These are phyloP conservation scores for Antrozous pallidus DNA, from an alignment of 2,797 vertebrate species.

Conservation along the genomic window DNA sequence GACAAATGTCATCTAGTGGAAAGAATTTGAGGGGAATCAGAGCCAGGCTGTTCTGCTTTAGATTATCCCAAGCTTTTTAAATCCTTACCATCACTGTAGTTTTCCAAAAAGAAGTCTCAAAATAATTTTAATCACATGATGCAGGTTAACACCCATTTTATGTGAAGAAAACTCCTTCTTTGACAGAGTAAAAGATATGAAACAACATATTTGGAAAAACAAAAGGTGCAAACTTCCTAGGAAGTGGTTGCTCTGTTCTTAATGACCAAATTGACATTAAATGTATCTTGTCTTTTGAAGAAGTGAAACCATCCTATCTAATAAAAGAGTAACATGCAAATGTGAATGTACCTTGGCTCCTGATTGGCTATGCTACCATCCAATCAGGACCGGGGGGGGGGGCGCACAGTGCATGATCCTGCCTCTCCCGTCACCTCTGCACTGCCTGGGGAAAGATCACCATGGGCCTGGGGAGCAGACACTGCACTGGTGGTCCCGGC, in stretches of 20 bases:
- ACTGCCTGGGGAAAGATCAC: no score
- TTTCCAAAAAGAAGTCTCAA: neutral
- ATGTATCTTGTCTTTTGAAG: neutral
- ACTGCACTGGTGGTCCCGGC: no score
- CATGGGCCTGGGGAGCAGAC: no score
- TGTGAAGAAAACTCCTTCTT: neutral
- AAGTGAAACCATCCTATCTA: neutral
- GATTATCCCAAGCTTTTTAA: neutral
- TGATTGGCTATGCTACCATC: no score
- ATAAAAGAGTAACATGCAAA: no score
- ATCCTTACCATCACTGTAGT: neutral
- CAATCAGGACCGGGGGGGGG: no score
- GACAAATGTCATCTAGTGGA: neutral
- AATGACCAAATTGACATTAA: neutral
- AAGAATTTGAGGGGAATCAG: neutral
- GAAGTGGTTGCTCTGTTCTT: neutral
- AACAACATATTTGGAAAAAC: neutral
- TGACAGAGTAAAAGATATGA: neutral
- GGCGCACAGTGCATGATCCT: no score
- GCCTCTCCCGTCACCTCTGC: no score
- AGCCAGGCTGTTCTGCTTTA: neutral
- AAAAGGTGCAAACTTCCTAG: neutral
- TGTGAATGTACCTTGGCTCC: no score
- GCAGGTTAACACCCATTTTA: neutral
- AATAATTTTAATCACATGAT: neutral